Evolutionary conservation across 1,140 invertebrate species (phyloP).

Genomic region (Pomacea maculata): DNA sequence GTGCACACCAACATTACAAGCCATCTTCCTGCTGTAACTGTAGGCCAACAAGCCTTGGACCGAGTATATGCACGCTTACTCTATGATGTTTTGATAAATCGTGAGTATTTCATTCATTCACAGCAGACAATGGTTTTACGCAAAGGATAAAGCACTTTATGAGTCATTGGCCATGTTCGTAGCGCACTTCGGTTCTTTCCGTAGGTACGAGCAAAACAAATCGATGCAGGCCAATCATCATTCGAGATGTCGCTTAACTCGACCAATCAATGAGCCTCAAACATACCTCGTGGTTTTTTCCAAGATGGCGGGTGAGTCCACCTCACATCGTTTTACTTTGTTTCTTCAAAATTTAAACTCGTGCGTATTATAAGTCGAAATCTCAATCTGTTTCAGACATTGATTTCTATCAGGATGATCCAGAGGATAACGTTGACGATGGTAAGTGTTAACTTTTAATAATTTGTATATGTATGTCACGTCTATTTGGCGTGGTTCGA

Average conservation of each 20-base stretch:
- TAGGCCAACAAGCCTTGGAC: neutral
- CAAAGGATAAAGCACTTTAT: conserved; percentile 27
- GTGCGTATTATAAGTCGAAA: conserved; percentile 44
- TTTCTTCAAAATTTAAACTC: conserved; percentile 53
- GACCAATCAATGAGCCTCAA: conserved; percentile 55
- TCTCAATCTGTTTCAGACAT: conserved; percentile 61
- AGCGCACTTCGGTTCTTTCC: conserved; percentile 42
- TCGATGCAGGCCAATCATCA: conserved; percentile 48
- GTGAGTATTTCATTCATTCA: conserved; percentile 18
- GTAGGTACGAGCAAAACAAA: conserved; percentile 38
- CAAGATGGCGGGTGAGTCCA: conserved; percentile 66
- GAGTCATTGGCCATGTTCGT: conserved; percentile 50
- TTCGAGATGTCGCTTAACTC: conserved; percentile 32
- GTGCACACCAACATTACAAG: neutral
- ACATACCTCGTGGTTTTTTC: conserved; percentile 61
- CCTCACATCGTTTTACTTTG: conserved; percentile 59
- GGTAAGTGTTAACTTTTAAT: conserved; percentile 53
- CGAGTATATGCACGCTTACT: neutral
- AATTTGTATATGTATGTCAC: conserved; percentile 32
- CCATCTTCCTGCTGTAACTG: neutral
- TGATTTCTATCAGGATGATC: conserved; percentile 59
- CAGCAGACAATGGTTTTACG: conserved; percentile 22
- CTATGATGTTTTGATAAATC: conserved; percentile 10
- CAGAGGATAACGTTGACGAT: conserved; percentile 57
- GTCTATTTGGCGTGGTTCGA: conserved; percentile 27